Evolutionary conservation across 2,797 vertebrate species (phyloP), one percentile per base, ranked within the genome.

Genomic region (Micromesistius poutassou): DNA sequence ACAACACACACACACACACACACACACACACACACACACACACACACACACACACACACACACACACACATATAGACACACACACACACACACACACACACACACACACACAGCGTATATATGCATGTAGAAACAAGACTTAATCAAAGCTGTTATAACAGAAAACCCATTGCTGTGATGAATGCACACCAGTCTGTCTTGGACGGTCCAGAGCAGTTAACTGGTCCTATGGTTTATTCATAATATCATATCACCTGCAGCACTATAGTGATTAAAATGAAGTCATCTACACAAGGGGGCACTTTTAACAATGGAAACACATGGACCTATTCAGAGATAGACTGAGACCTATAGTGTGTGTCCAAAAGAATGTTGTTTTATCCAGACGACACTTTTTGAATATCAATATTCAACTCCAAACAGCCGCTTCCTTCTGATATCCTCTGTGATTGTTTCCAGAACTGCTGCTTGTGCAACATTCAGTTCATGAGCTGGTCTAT

Each of bases 221-320:
- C 55, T 25, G 55, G 55, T 25, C n/a, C n/a, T 7, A 25, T 62
- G 55, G 22, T 62, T 62, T 62, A 25, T 62, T 71, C 70, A 71
- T 71, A 71, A 71, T 31, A 71, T 31, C 10, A 30, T 73, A 73
- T 73, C 12, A 73, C 40, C 72, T 73, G 40, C 72, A 25, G 72
- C n/a, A 40, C 35, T 73, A 62, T n/a, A 62, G n/a, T 62, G 55
- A 62, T 62, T 25, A 25, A 25, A n/a, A 25, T n/a, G 55, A 62
- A n/a, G 55, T n/a, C 6, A 62, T 25, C 55, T n/a, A 62, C 55
- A 2, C 55, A n/a, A 9, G 7, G 22, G 55, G 55, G 55, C 8
- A 25, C 55, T 62, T 62, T n/a, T n/a, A n/a, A 62, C 22, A 5
- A 62, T 62, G 55, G 55, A 25, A 62, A n/a, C n/a, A 62, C 55